Percentiles rank a stretch among this genome's conserved stretches.
Conservation (phyloP, 2,797 vertebrate genomes). For the Smutsia temminckii region DNA sequence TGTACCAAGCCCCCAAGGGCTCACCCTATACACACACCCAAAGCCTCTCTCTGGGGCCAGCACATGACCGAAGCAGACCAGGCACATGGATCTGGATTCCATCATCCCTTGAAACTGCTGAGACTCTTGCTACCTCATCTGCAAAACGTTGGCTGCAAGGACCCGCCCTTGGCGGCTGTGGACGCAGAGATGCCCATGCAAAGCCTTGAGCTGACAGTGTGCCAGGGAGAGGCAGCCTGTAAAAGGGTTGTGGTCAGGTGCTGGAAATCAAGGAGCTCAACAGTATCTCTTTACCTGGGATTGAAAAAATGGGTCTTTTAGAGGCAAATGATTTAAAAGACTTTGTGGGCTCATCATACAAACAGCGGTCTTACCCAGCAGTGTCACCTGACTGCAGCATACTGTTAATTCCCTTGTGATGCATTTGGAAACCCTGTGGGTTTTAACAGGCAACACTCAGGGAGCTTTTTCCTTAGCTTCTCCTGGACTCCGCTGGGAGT, state of each 20-base stretch:
- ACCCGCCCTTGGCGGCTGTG: too few species aligned
- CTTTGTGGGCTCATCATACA: not conserved
- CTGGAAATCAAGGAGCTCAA: not conserved
- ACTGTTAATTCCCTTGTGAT: not conserved
- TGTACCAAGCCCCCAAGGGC: not conserved
- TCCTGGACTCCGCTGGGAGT: not conserved
- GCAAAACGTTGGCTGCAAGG: not conserved
- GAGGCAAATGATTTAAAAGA: not conserved
- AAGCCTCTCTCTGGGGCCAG: fast-evolving
- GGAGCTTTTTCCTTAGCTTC: not conserved
- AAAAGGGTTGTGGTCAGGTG: too few species aligned
- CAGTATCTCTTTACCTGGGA: not conserved
- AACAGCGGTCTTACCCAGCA: not conserved
- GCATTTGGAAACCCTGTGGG: not conserved
- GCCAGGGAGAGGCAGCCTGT: not conserved
- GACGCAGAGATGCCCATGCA: not conserved
- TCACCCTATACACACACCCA: fast-evolving
- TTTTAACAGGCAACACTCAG: not conserved
- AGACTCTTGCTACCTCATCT: not conserved
- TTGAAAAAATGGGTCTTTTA: not conserved
- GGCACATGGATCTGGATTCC: too few species aligned
- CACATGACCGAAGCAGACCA: not conserved
- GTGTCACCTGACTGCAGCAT: not conserved
- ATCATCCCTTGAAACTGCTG: not conserved
- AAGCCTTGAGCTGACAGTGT: not conserved